phyloP scores from a whole-genome alignment of 2,797 vertebrate genomes.

The Macroramphosus scolopax region DNA sequence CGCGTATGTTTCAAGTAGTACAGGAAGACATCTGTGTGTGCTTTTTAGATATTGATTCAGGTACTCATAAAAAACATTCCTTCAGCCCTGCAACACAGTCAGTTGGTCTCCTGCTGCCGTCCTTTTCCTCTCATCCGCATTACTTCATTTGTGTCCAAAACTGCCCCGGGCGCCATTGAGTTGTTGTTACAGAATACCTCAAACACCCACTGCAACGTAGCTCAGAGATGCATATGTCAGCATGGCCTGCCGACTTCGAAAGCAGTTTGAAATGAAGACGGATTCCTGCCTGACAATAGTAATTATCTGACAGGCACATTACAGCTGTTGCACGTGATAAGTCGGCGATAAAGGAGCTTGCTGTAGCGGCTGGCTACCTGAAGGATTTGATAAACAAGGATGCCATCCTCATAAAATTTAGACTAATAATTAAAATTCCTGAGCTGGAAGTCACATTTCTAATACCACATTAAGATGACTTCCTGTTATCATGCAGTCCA shows the following conservation, averaged over 20 bases:
- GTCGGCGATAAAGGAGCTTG: too few species aligned
- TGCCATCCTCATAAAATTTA: too few species aligned
- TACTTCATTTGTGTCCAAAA: too few species aligned
- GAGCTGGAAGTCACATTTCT: background rate
- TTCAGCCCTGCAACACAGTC: too few species aligned
- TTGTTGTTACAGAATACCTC: slow-evolving; percentile 10
- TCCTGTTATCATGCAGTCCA: background rate
- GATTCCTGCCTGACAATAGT: too few species aligned
- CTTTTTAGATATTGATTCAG: background rate
- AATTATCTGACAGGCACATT: too few species aligned
- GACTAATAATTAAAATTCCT: background rate
- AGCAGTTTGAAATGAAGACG: too few species aligned
- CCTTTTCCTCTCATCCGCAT: background rate
- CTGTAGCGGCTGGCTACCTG: too few species aligned
- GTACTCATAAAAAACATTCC: background rate
- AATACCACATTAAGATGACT: background rate
- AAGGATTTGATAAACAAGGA: too few species aligned
- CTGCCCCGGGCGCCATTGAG: slow-evolving; percentile 4
- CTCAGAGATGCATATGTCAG: background rate
- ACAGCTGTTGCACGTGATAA: too few species aligned
- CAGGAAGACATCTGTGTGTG: too few species aligned
- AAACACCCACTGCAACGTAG: slow-evolving; percentile 10
- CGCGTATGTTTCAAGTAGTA: too few species aligned
- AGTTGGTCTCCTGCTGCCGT: background rate
- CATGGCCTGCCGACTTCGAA: background rate